These are phyloP conservation scores for Esox niger DNA, from an alignment of 2,113 vertebrate genomes.

Conservation along the genomic window DNA sequence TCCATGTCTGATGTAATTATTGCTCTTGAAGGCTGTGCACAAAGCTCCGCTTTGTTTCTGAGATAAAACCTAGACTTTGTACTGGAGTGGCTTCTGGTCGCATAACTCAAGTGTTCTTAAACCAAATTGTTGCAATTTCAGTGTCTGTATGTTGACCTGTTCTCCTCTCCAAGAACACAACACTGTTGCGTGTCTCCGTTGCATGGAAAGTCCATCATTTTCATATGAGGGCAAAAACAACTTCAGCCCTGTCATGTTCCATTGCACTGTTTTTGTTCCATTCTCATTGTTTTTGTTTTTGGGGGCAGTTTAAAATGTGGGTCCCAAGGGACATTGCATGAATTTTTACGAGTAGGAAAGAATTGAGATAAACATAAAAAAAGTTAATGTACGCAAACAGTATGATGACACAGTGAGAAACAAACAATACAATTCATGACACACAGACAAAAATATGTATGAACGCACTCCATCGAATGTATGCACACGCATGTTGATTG, in stretches of 20 bases:
- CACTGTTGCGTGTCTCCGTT: not conserved
- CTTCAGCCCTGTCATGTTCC: not conserved
- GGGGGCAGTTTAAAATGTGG: not conserved
- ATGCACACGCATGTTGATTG: not conserved
- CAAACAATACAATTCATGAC: not conserved
- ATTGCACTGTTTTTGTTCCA: not conserved
- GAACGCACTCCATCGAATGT: not conserved
- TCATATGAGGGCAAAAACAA: not conserved
- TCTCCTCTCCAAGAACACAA: too few species aligned
- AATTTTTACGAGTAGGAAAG: not conserved
- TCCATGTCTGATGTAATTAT: too few species aligned
- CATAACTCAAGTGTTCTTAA: too few species aligned
- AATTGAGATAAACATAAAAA: not conserved
- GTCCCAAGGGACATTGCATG: not conserved
- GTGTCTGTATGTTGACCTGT: too few species aligned
- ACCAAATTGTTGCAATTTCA: too few species aligned
- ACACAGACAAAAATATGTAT: constrained; percentile 8
- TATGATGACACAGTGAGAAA: constrained; percentile 1
- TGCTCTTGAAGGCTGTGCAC: too few species aligned
- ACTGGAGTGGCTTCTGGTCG: too few species aligned
- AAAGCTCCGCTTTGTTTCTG: too few species aligned
- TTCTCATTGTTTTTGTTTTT: not conserved
- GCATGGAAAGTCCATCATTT: too few species aligned
- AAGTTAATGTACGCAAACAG: not conserved
- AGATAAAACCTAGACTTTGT: too few species aligned